A percentile compares a stretch with the other conserved stretches of the same genome.
Conservation (phyloP, 2,797 vertebrate genomes). For the Trachurus trachurus region DNA sequence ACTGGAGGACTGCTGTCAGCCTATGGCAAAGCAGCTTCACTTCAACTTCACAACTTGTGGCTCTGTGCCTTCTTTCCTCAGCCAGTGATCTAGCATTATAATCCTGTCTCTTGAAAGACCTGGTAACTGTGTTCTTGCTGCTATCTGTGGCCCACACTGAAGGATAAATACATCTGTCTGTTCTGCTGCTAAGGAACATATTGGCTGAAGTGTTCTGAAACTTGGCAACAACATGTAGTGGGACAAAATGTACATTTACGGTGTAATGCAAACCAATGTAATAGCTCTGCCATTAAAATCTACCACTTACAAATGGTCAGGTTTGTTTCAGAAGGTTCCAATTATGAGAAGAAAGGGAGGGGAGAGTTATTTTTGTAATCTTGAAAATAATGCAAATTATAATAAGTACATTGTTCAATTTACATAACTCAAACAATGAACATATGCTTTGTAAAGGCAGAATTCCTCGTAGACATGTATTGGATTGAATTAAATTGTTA, state of each 20-base stretch:
- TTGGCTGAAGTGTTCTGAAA: constrained; percentile 11
- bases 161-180: constrained; percentile 25
- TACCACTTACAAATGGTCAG: background rate
- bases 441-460: background rate
- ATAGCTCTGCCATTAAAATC: background rate
- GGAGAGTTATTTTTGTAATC: no score
- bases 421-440: background rate
- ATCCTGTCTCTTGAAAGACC: constrained; percentile 54
- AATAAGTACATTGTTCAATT: no score
- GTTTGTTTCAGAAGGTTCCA: background rate
- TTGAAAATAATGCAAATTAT: no score
- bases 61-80: constrained; percentile 48
- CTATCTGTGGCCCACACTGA: constrained; percentile 9
- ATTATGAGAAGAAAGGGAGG: background rate
- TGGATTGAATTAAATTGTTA: background rate
- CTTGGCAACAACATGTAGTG: background rate
- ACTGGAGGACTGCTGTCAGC: constrained; percentile 35
- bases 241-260: background rate
- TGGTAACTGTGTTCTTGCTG: constrained; percentile 26
- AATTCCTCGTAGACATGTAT: constrained; percentile 2
- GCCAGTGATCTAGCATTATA: constrained; percentile 52
- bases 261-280: background rate
- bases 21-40: constrained; percentile 47
- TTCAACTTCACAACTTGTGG: constrained; percentile 51
- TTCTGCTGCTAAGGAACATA: constrained; percentile 11